Conservation (phyloP, 2,113 vertebrate species). For the Elgaria multicarinata region DNA sequence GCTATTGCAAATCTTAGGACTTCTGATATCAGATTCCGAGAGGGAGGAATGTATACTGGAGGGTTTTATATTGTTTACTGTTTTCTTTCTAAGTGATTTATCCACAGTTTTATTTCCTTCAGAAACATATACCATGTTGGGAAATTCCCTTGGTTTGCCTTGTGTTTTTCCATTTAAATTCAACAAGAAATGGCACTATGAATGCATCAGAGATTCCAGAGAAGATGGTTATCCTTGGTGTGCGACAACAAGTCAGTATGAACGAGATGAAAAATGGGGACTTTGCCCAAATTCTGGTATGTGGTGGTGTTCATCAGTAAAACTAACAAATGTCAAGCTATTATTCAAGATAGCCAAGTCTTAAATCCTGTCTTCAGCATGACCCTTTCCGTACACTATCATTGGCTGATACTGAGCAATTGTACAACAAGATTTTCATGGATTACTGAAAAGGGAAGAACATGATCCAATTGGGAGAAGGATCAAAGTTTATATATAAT, state of each 20-base stretch:
- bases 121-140: slow-evolving; percentile 90
- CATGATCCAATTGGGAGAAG: not conserved
- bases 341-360: not conserved
- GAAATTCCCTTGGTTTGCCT: slow-evolving; percentile 87
- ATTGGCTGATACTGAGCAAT: no score
- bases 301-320: slow-evolving; percentile 2
- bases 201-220: slow-evolving; percentile 88
- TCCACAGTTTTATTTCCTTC: slow-evolving; percentile 59
- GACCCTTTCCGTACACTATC: not conserved
- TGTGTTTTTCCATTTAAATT: slow-evolving; percentile 92
- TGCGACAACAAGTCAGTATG: slow-evolving; percentile 87
- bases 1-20: no score
- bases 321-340: not conserved
- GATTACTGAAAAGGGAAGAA: not conserved
- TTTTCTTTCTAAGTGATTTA: not conserved
- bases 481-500: not conserved
- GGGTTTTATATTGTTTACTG: slow-evolving; percentile 20
- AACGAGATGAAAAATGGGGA: slow-evolving; percentile 90
- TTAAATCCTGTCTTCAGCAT: not conserved
- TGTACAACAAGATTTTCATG: not conserved
- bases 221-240: slow-evolving; percentile 88
- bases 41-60: not conserved
- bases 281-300: slow-evolving; percentile 90
- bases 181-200: slow-evolving; percentile 88
- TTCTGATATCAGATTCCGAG: not conserved